Evolutionary conservation across 2,888 invertebrate species (phyloP).

Genomic region (Hipparchia sbordonii): DNA sequence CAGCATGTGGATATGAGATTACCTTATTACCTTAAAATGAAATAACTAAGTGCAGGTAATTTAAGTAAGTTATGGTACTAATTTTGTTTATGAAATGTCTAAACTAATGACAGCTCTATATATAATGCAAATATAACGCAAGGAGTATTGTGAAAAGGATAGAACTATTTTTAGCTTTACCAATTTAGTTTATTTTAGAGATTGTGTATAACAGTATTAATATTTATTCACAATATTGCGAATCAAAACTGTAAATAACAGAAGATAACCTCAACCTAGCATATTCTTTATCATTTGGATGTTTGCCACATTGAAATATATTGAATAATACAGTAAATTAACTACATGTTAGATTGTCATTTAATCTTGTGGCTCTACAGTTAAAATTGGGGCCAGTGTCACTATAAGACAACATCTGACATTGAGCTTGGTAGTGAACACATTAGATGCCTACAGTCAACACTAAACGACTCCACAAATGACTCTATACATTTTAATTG

Average conservation of each 20-base stretch:
- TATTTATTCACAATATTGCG: too few species aligned
- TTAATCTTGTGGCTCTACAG: conserved; percentile 27
- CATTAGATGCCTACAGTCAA: conserved; percentile 38
- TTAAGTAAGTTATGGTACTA: too few species aligned
- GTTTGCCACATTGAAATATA: conserved; percentile 8
- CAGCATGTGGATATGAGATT: too few species aligned
- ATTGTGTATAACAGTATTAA: too few species aligned
- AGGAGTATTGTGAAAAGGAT: too few species aligned
- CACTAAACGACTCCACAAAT: conserved; percentile 37
- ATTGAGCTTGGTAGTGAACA: conserved; percentile 45
- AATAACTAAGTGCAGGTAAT: too few species aligned
- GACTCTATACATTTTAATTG: conserved; percentile 40
- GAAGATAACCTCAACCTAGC: neutral
- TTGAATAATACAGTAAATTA: conserved; percentile 12
- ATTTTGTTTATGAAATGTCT: too few species aligned
- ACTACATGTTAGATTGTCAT: conserved; percentile 13
- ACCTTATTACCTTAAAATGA: too few species aligned
- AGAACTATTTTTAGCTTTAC: too few species aligned
- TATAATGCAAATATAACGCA: too few species aligned
- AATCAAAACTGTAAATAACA: conserved; percentile 5
- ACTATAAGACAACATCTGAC: conserved; percentile 44
- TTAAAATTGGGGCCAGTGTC: conserved; percentile 46
- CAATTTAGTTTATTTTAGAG: too few species aligned
- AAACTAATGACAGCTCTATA: too few species aligned
- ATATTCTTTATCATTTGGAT: conserved; percentile 11